Evolutionary conservation across 2,113 vertebrate species (phyloP).

Genomic region (Corvus moneduloides): DNA sequence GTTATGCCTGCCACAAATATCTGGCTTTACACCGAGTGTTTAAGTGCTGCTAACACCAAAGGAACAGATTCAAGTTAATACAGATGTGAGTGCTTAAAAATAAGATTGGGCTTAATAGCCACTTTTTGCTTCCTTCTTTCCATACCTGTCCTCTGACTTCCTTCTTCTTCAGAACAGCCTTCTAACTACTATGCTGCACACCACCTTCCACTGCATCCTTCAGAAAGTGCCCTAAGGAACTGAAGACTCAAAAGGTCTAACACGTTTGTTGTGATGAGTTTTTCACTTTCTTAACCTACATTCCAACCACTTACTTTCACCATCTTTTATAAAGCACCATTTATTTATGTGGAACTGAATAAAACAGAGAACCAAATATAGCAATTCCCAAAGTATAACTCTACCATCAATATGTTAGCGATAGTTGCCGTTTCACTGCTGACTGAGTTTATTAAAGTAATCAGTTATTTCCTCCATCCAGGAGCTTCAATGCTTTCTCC

Average conservation of each 20-base stretch:
- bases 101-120: not conserved
- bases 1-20: not conserved
- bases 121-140: not conserved
- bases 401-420: not conserved
- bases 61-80: not conserved
- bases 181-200: not conserved
- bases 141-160: not conserved
- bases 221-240: not conserved
- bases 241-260: not conserved
- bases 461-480: not conserved
- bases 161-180: not conserved
- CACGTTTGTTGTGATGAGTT: not conserved
- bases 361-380: not conserved
- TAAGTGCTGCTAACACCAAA: not conserved
- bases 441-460: not conserved
- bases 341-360: not conserved
- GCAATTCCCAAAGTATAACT: not conserved
- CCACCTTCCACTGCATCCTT: not conserved
- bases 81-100: not conserved
- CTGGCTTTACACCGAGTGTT: not conserved
- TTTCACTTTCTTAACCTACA: not conserved
- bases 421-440: not conserved
- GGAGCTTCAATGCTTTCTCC: not conserved
- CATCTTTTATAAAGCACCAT: not conserved
- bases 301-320: not conserved